These are phyloP conservation scores for Anarrhichthys ocellatus DNA, from an alignment of 2,113 vertebrate species.

Conservation along the genomic window DNA sequence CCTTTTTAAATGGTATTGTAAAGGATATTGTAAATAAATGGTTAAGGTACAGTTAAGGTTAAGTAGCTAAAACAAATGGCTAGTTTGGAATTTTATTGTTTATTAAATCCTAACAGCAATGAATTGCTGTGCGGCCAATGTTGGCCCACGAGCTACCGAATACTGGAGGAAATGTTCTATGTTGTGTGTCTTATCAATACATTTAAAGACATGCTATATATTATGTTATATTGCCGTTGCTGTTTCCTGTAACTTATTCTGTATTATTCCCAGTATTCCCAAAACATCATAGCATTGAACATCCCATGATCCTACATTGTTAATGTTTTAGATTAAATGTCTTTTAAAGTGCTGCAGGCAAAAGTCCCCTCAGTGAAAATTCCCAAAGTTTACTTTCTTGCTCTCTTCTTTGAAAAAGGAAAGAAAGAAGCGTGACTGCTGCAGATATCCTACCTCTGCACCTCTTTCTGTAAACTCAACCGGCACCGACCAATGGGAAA, in stretches of 20 bases:
- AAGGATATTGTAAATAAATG: background rate
- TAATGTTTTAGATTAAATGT: background rate
- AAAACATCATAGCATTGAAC: background rate
- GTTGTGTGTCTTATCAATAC: background rate
- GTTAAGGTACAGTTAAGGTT: background rate
- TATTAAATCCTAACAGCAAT: background rate
- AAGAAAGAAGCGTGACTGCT: slow-evolving; percentile 18
- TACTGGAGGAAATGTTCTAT: background rate
- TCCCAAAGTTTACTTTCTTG: slow-evolving; percentile 27
- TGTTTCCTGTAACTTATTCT: background rate
- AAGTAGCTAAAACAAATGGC: too few species aligned
- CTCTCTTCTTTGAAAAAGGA: slow-evolving; percentile 1
- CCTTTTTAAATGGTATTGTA: background rate
- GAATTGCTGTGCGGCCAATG: background rate
- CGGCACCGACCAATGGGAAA: slow-evolving; percentile 77
- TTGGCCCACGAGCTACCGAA: background rate
- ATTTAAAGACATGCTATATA: background rate
- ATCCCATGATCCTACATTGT: background rate
- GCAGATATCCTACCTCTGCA: slow-evolving; percentile 50
- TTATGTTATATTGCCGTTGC: background rate
- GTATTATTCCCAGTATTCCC: background rate
- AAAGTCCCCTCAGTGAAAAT: slow-evolving; percentile 2
- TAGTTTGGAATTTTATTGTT: background rate
- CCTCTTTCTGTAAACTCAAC: slow-evolving; percentile 69
- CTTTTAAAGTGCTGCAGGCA: background rate